phyloP scores from a whole-genome alignment of 2,797 vertebrate species.

The Neosilurus hyrtlii region DNA sequence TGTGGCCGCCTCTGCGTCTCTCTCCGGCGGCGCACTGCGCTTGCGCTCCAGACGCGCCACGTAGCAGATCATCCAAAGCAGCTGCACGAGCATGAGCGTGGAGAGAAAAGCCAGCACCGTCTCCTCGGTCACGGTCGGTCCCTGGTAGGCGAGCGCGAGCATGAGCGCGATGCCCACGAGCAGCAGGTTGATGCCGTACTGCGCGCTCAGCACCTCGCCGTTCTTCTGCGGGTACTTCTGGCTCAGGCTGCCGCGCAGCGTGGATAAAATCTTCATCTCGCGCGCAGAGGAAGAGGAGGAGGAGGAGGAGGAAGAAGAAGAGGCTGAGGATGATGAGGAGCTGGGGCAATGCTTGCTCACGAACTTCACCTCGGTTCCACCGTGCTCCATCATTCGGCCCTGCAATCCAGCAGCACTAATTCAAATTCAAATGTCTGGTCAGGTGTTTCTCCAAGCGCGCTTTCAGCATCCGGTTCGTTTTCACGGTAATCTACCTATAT shows the following conservation, averaged over 20 bases:
- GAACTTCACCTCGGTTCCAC: slow-evolving; percentile 70
- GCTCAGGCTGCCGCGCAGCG: slow-evolving; percentile 61
- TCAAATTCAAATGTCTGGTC: not conserved
- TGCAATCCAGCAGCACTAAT: not conserved
- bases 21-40: slow-evolving; percentile 74
- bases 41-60: slow-evolving; percentile 78
- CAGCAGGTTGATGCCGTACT: slow-evolving; percentile 90
- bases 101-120: slow-evolving; percentile 83
- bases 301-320: slow-evolving; percentile 64
- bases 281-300: slow-evolving; percentile 65
- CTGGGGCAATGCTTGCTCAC: slow-evolving; percentile 71
- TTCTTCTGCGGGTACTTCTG: slow-evolving; percentile 83
- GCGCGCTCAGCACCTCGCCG: slow-evolving; percentile 88
- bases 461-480: slow-evolving; percentile 25
- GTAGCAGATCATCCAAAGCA: slow-evolving; percentile 96
- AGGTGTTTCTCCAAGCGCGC: not conserved
- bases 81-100: slow-evolving; percentile 88
- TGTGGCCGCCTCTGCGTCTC: slow-evolving; percentile 86
- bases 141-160: slow-evolving; percentile 83
- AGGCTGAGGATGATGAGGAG: slow-evolving; percentile 61
- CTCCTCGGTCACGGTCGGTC: slow-evolving; percentile 76
- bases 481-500: slow-evolving; percentile 50
- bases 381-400: slow-evolving; percentile 66
- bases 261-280: slow-evolving; percentile 68
- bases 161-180: slow-evolving; percentile 86